Evolutionary conservation across 30 jellyfish, hydroid and myxozoan genomes (phyloP).

Genomic region (Clytia hemisphaerica): DNA sequence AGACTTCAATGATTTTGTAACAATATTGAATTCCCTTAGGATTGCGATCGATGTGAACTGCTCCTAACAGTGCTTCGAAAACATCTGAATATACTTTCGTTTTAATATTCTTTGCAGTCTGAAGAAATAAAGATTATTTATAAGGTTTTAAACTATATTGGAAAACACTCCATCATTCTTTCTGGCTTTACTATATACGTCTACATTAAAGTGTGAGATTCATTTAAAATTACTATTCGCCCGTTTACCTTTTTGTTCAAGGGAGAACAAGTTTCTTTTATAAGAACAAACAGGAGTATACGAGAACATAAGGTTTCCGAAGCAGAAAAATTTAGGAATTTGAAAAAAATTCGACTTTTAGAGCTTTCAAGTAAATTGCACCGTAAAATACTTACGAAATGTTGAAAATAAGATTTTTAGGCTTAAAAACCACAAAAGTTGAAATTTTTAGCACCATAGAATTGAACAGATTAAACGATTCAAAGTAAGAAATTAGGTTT

Average conservation of each 20-base stretch:
- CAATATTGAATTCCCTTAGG: constrained; percentile 71
- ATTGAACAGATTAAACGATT: too few species aligned
- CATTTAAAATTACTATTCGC: too few species aligned
- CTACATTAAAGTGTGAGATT: too few species aligned
- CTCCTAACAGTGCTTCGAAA: constrained; percentile 85
- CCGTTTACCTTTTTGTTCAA: too few species aligned
- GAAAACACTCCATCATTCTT: too few species aligned
- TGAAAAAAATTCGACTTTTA: not conserved
- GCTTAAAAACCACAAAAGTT: too few species aligned
- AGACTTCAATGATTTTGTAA: constrained; percentile 54
- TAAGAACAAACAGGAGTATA: not conserved
- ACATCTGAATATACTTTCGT: constrained; percentile 46
- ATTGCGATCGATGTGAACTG: constrained; percentile 78
- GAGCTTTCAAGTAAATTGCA: not conserved
- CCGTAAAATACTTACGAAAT: not conserved
- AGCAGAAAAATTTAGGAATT: not conserved
- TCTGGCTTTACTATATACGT: too few species aligned
- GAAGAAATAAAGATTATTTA: not conserved
- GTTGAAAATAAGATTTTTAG: not conserved
- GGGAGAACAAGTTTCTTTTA: too few species aligned
- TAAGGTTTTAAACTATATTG: too few species aligned
- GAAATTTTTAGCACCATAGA: too few species aligned
- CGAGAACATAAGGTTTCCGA: not conserved
- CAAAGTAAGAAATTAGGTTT: too few species aligned
- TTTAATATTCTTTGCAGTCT: constrained; percentile 10